These are phyloP conservation scores for Cinclus mexicanus DNA, from an alignment of 2,113 vertebrate genomes.

Conservation along the genomic window DNA sequence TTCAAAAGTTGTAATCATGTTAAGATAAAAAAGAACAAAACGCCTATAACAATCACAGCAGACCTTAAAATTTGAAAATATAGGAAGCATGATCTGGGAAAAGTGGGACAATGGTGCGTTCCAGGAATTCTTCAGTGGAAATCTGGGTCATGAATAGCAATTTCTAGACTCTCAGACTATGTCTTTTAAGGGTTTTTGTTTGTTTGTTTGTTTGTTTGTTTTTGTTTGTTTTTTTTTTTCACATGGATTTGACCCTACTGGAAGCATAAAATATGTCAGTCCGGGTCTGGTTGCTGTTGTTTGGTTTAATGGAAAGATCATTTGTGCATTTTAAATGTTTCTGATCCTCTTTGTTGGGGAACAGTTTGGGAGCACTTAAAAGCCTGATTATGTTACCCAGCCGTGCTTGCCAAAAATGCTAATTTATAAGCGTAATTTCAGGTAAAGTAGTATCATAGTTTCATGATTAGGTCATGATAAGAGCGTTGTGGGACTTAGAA, in stretches of 20 bases:
- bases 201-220: no score
- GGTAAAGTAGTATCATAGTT: not conserved
- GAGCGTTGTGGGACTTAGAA: not conserved
- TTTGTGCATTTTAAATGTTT: not conserved
- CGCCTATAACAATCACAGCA: not conserved
- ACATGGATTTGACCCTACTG: not conserved
- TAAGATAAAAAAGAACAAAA: not conserved
- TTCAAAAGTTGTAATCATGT: not conserved
- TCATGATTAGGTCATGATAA: not conserved
- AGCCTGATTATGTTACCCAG: not conserved
- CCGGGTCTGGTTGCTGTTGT: not conserved
- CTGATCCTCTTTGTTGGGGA: not conserved
- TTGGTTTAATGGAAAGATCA: not conserved
- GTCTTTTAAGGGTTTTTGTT: not conserved
- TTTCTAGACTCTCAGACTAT: not conserved
- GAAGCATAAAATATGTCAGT: not conserved
- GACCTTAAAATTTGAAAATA: not conserved
- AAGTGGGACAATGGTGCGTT: conserved; percentile 7
- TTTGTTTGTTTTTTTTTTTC: not conserved
- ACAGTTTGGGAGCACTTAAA: not conserved
- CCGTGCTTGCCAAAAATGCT: not conserved
- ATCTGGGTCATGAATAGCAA: not conserved
- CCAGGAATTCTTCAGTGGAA: conserved; percentile 19
- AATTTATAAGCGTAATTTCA: not conserved
- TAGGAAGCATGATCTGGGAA: not conserved